Evolutionary conservation across 92 coral and sea anemone species (phyloP), one percentile per base, ranked within the genome.

Genomic region (Umimayanthus chanpuru): DNA sequence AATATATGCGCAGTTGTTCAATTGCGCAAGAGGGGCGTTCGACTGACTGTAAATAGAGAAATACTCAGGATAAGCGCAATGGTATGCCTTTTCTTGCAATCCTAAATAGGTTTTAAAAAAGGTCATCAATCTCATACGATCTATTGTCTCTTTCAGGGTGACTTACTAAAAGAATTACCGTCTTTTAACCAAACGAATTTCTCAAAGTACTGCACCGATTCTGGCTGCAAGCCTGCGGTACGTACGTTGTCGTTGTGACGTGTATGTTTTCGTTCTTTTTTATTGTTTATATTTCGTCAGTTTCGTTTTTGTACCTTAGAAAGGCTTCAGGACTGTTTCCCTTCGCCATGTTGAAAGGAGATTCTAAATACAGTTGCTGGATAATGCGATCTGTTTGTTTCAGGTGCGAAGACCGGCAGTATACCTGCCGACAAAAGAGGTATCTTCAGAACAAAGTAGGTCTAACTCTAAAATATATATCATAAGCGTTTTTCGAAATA

Each of bases 171-270:
- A 81, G 99, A 95, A 85, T 79, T 97, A 9, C 99, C 99, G 15
- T 97, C 99, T 50, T 97, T 97, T 87, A 95, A 97, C 80, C 93
- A 90, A 88, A 92, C 88, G 73, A 97, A 97, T 92, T 97, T 97
- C 89, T 97, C 99, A 26, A 92, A 93, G 74, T 97, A 92, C 67
- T 88, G 92, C 86, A 87, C 91, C 56, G 99, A 97, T 85, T 90
- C 98, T 9, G 91, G 94, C 8, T 89, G 95, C 81, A 95, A 93
- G 85, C 91, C 96, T 21, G 88, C 97, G 93, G 99, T 97, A 91
- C 80, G 98, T 88, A 32, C 36, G 2, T 32, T 16, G 28, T n/a
- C 25, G 36, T 64, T 41, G 71, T 84, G 88, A 83, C 75, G 56
- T 66, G 77, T 90, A 40, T 50, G 1, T 36, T 26, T 68, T 21